Evolutionary conservation across 35 echinoderm and acorn worm genomes (phyloP), one percentile per base, ranked within the genome.

Genomic region (Ophioderma brevispina): DNA sequence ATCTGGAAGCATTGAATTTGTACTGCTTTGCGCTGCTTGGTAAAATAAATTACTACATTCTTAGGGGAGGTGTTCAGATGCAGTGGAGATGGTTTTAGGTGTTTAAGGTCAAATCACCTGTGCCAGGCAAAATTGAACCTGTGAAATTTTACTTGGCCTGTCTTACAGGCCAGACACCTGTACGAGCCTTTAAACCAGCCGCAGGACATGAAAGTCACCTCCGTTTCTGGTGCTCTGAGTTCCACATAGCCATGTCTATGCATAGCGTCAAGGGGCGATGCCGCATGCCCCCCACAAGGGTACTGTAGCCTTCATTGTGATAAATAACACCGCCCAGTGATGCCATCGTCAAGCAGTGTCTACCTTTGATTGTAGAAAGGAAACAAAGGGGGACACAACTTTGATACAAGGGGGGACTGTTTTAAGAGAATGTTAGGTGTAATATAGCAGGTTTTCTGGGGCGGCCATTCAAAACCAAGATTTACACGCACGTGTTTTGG

Each of bases 241-340:
- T 81, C 31, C 0, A 94, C 92, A 38, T 85, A 80, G 19, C 83
- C 87, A 55, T 92, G 83, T 98, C 96, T 5, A 98, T 76, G 85
- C 92, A 92, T 84, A 98, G 35, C 96, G 59, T 8, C 95, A 91
- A 32, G 93, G 75, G 28, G 95, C 55, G 40, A 93, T 84, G 1
- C 90, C 46, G 0, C 81, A 91, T 70, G 95, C 93, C 0, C 93
- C 93, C 88, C 97, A 95, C 97, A 99, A 93, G n/a, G 36, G 97
- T 95, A 35, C 96, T 98, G 84, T 98, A 98, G 23, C 96, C 96
- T 87, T 95, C 96, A 77, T 98, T 98, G 77, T 98, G 96, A 90
- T 84, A 78, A 98, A 98, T 39, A 98, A 76, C 30, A 90, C 85
- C n/a, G 19, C 89, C 96, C 2, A 93, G 34, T 64, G 92, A 63